A percentile compares a stretch with the other conserved stretches of the same genome.
Evolutionary conservation across 2,888 invertebrate genomes (phyloP).

Genomic region (Pediacus dermestoides): DNA sequence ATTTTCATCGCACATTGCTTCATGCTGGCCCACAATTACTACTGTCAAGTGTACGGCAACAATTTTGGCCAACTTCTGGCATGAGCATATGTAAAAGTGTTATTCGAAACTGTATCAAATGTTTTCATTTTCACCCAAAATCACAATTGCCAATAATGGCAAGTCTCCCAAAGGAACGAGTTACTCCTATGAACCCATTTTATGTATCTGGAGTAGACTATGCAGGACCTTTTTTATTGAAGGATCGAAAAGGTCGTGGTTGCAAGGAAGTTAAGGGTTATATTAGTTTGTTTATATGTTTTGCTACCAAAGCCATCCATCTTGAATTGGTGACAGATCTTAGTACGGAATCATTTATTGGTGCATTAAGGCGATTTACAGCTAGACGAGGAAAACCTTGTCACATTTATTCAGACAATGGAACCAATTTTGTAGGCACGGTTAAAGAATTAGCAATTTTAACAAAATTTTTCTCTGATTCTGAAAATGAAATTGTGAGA

Average conservation of each 20-base stretch:
- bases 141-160: background rate
- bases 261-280: slow-evolving; percentile 12
- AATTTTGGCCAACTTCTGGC: no score
- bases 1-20: no score
- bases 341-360: slow-evolving; percentile 6
- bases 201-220: slow-evolving; percentile 9
- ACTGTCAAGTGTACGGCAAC: no score
- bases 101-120: slow-evolving; percentile 1
- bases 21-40: no score
- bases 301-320: slow-evolving; percentile 12
- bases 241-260: slow-evolving; percentile 14
- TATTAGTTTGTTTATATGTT: slow-evolving; percentile 17
- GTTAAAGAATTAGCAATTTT: no score
- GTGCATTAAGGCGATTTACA: slow-evolving; percentile 4
- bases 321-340: slow-evolving; percentile 11
- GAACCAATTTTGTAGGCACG: no score
- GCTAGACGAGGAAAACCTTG: slow-evolving; percentile 3
- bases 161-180: slow-evolving; percentile 3
- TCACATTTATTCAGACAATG: slow-evolving; percentile 6
- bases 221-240: slow-evolving; percentile 13
- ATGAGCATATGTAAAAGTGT: slow-evolving; percentile 3
- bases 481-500: slow-evolving; percentile 1
- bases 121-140: slow-evolving; percentile 3
- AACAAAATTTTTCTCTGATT: no score
- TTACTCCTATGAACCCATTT: slow-evolving; percentile 2